phyloP scores from a whole-genome alignment of 2,888 invertebrate species.

The Phymatocera aterrima region DNA sequence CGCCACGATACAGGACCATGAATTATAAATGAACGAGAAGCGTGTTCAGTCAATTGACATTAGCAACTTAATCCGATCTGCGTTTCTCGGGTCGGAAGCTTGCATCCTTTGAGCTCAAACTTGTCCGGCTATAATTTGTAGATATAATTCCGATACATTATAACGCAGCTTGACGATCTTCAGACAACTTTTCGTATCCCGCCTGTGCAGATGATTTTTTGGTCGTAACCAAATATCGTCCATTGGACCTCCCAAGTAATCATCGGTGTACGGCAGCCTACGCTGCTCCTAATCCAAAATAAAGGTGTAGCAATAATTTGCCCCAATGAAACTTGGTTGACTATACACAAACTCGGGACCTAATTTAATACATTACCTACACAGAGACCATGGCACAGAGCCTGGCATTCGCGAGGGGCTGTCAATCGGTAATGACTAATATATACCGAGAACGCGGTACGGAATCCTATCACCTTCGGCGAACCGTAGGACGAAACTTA shows the following conservation, averaged over 20 bases:
- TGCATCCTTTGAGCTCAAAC: too few relatives aligned
- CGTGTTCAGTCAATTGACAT: too few relatives aligned
- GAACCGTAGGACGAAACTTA: constrained; percentile 42
- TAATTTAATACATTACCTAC: neutral
- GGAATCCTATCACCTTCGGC: constrained; percentile 54
- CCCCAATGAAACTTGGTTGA: neutral
- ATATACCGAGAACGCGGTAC: constrained; percentile 55
- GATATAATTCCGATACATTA: too few relatives aligned
- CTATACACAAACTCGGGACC: neutral
- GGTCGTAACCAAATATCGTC: neutral
- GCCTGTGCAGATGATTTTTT: too few relatives aligned
- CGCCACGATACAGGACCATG: too few relatives aligned
- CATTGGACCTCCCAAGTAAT: too few relatives aligned
- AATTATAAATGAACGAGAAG: neutral
- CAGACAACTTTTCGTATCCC: too few relatives aligned
- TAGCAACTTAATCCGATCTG: too few relatives aligned
- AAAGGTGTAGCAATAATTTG: neutral
- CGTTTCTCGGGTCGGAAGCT: too few relatives aligned
- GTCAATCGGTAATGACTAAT: constrained; percentile 69
- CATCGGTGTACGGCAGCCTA: neutral
- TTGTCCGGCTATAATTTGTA: too few relatives aligned
- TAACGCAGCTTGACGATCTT: too few relatives aligned
- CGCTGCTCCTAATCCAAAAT: neutral
- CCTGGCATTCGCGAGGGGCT: constrained; percentile 49
- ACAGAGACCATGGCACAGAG: neutral